Base-by-base conservation (phyloP, 2,888 invertebrate species). In the Mylabris sibirica region DNA sequence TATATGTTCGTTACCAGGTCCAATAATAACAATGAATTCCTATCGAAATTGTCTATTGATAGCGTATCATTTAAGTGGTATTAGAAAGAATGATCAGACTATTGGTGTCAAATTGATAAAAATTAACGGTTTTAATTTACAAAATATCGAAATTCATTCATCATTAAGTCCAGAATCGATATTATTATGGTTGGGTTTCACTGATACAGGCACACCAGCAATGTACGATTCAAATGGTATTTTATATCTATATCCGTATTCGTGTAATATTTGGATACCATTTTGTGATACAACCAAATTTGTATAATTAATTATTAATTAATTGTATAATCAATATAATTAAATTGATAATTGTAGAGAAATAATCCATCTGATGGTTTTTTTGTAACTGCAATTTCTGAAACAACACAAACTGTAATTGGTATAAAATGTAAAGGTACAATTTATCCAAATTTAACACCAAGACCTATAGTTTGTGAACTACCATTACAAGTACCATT, bases 351-450 rank as follows among this genome's bases (percentile, higher is more conserved):
- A 34, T 81, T 83, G 68, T 76, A 90, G 89, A 84, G 85, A 60
- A 90, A 90, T 79, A 91, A 91, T 62, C 90, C 90, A 71, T 89
- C 90, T 5, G 93, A 94, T 80, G 89, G 91, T 77, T 93, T 91
- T 79, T 95, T 93, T 82, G 85, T 94, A 57, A 89, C 94, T 44
- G 90, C 95, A 72, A 86, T 97, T 0, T 92, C 90, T 72, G 97
- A 98, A 84, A 87, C 88, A 0, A 89, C 90, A 17, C 92, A 94
- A 83, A 91, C 90, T 65, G 88, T 96, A 5, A 90, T 94, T 53
- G 94, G 93, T 14, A 92, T 98, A 30, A 87, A 94, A 64, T 98
- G 98, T 79, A 93, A 95, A 81, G 97, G 97, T n/a, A 88, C 92
- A 20, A 88, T 91, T 17, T 98, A 94, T 86, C 98, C 98, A 0